These are phyloP conservation scores for Limonius californicus DNA, from an alignment of 1,140 invertebrate genomes.

Conservation along the genomic window DNA sequence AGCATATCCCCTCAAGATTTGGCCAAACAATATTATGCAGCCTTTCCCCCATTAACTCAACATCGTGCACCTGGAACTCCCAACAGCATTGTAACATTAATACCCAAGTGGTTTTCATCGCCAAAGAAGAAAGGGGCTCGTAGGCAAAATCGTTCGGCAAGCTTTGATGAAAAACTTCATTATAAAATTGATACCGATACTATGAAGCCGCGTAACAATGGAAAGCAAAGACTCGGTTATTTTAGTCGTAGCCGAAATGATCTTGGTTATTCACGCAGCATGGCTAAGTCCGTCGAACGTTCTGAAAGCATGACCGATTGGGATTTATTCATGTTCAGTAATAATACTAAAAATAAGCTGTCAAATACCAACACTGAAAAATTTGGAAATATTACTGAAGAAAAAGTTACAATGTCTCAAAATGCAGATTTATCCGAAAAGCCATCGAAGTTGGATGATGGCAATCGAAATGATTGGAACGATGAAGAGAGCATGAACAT, in stretches of 20 bases:
- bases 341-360: slow-evolving; percentile 20
- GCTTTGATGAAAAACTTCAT: slow-evolving; percentile 27
- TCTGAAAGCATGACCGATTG: slow-evolving; percentile 19
- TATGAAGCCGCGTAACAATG: slow-evolving; percentile 21
- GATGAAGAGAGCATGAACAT: slow-evolving; percentile 49
- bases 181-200: slow-evolving; percentile 19
- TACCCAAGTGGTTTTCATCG: slow-evolving; percentile 36
- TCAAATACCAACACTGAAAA: background rate
- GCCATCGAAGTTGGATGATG: background rate
- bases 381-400: slow-evolving; percentile 4
- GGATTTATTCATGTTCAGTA: slow-evolving; percentile 22
- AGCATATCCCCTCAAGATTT: slow-evolving; percentile 37
- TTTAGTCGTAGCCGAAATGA: slow-evolving; percentile 20
- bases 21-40: slow-evolving; percentile 43
- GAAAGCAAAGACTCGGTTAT: slow-evolving; percentile 24
- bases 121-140: slow-evolving; percentile 30
- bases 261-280: slow-evolving; percentile 19
- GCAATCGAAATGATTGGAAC: slow-evolving; percentile 51
- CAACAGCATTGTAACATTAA: slow-evolving; percentile 27
- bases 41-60: slow-evolving; percentile 39
- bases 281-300: slow-evolving; percentile 19
- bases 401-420: background rate
- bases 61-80: slow-evolving; percentile 7
- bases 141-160: slow-evolving; percentile 22
- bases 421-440: background rate